Evolutionary conservation across 1,140 invertebrate genomes (phyloP), one percentile per base, ranked within the genome.

Genomic region (Nymphalis io): DNA sequence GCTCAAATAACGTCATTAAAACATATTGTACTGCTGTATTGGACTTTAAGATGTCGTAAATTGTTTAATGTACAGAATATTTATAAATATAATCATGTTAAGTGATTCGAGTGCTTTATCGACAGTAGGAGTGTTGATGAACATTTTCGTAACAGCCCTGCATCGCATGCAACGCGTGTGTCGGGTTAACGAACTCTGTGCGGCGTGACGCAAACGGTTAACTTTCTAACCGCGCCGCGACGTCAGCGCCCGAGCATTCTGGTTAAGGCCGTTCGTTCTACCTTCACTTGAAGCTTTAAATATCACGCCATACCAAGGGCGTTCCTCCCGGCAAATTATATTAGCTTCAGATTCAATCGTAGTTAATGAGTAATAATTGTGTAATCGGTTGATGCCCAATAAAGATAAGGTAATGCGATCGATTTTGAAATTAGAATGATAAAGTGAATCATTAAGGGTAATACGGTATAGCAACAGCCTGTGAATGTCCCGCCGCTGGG

Each of bases 191-290:
- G 75, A 73, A 64, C 72, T 60, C 68, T 61, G 68, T 33, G 39
- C 64, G 63, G 27, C 64, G 75, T 78, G 75, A 78, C 75, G 75
- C 73, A 75, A 78, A 58, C 70, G 44, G 64, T 70, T 55, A 72
- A 78, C 75, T 78, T 78, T 78, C 75, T 78, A 78, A 75, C 70
- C 68, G 68, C 15, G 46, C 61, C 44, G 16, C 74, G 63, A 76
- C 74, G 74, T 76, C 74, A 76, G 68, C 64, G 64, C 64, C 42
- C 39, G 58, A 55, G 71, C 66, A 69, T 69, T 69, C 61, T 73
- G 66, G 71, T 72, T 74, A 72, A 74, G 75, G 74, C 72, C 68
- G 75, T 63, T 68, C 67, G 68, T 68, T 68, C 73, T 73, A 73
- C 74, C 74, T 77, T 72, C 75, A 71, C 75, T 74, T 61, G 72